Evolutionary conservation across 1,140 invertebrate genomes (phyloP).

Genomic region (Zaprionus lachaisei): DNA sequence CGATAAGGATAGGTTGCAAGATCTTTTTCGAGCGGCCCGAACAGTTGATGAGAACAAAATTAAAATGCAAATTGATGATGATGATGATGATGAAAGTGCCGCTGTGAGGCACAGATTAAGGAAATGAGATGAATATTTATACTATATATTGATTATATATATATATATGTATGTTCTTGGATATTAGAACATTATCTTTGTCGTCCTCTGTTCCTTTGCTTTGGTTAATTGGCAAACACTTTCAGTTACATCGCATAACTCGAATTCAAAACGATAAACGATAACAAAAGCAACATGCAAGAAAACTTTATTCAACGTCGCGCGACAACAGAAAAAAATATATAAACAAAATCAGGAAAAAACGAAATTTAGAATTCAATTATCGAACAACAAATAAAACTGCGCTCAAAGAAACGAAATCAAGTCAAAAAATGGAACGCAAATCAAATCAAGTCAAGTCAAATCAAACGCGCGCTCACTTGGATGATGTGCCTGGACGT

Average conservation of each 20-base stretch:
- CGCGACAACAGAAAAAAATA: constrained; percentile 14
- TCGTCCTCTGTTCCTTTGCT: constrained; percentile 7
- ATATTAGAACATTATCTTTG: background rate
- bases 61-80: constrained; percentile 26
- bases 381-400: constrained; percentile 32
- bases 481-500: constrained; percentile 72
- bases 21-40: background rate
- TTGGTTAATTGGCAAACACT: constrained; percentile 35
- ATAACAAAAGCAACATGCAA: constrained; percentile 69
- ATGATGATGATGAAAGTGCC: constrained; percentile 21
- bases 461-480: constrained; percentile 76
- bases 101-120: constrained; percentile 11
- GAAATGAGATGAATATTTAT: constrained; percentile 31
- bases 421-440: constrained; percentile 50
- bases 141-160: background rate
- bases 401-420: constrained; percentile 54
- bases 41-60: constrained; percentile 12
- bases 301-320: constrained; percentile 25
- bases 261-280: constrained; percentile 35
- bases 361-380: constrained; percentile 28
- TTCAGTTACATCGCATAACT: constrained; percentile 31
- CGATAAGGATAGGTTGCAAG: constrained; percentile 2
- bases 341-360: constrained; percentile 11
- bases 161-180: background rate
- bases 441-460: constrained; percentile 51